Evolutionary conservation across 53 echinoderm and acorn worm species (phyloP).

Genomic region (Actinopyga echinites): DNA sequence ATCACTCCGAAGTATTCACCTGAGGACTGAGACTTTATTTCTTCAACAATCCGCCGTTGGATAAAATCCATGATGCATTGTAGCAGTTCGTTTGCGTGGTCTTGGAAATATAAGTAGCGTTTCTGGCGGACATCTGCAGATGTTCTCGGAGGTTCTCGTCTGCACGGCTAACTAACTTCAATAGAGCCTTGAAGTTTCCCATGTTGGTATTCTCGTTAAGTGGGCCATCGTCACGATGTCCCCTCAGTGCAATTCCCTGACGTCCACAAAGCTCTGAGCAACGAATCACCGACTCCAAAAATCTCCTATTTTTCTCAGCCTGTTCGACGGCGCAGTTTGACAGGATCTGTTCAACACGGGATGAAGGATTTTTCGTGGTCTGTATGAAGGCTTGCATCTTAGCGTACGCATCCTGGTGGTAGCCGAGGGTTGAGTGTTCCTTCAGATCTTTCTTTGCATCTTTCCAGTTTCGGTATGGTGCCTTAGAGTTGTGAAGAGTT

Average conservation of each 20-base stretch:
- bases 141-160: too few relatives aligned
- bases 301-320: conserved; percentile 1
- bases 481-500: neutral
- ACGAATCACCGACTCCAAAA: conserved; percentile 1
- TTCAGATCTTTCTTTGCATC: conserved; percentile 3
- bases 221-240: conserved; percentile 38
- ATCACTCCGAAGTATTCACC: conserved; percentile 23
- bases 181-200: conserved; percentile 31
- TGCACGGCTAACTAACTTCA: too few relatives aligned
- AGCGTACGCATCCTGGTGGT: conserved; percentile 20
- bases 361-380: neutral
- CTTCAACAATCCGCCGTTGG: conserved; percentile 8
- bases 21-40: conserved; percentile 5
- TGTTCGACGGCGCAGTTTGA: neutral
- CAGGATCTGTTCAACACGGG: conserved; percentile 10
- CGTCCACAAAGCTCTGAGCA: conserved; percentile 38
- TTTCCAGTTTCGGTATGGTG: conserved; percentile 43
- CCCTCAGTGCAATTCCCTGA: conserved; percentile 43
- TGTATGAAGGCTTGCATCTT: conserved; percentile 24
- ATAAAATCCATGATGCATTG: conserved; percentile 16
- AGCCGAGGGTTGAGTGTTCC: neutral
- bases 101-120: conserved; percentile 19
- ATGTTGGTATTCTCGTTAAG: neutral
- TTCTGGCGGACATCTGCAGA: too few relatives aligned
- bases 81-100: conserved; percentile 6